phyloP scores from a whole-genome alignment of 1,140 invertebrate species.

The Drosophila repletoides region DNA sequence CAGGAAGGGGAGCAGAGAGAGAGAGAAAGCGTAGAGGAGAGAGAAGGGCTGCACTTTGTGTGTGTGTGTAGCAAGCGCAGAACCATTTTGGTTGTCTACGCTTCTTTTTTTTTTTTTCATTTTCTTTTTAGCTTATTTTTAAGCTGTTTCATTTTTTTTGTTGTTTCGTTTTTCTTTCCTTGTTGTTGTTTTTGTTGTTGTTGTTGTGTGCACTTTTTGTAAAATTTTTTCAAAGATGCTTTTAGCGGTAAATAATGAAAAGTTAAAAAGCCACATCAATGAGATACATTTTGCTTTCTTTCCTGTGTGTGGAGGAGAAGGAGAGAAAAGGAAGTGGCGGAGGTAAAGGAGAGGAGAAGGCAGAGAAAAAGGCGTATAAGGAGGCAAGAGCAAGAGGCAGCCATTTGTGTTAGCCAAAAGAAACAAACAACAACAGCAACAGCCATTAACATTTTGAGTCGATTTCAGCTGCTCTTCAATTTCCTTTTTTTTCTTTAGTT shows the following conservation, averaged over 20 bases:
- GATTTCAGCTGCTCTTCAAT: constrained; percentile 10
- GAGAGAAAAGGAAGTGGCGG: background rate
- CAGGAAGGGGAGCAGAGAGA: background rate
- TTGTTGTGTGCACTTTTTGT: constrained; percentile 50
- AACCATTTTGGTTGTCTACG: constrained; percentile 58
- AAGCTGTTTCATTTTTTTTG: constrained; percentile 9
- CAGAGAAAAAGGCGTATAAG: background rate
- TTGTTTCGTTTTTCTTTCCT: constrained; percentile 33
- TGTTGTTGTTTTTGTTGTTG: constrained; percentile 15
- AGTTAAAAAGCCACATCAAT: constrained; percentile 83
- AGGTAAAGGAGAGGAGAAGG: background rate
- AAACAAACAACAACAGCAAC: constrained; percentile 1
- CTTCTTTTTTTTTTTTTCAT: constrained; percentile 19
- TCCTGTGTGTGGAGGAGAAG: background rate
- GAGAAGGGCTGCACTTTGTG: constrained; percentile 45
- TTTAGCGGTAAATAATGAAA: constrained; percentile 83
- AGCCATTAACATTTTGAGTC: constrained; percentile 29
- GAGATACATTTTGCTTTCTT: constrained; percentile 70
- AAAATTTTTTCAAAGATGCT: constrained; percentile 82
- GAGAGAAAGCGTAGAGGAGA: background rate
- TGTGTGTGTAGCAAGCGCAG: no score
- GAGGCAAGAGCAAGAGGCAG: background rate
- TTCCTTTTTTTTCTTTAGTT: constrained; percentile 5
- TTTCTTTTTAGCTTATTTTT: constrained; percentile 7
- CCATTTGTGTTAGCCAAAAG: background rate